A percentile compares a stretch with the other conserved stretches of the same genome.
phyloP scores from a whole-genome alignment of 2,888 invertebrate species.

The Clostera curtula region DNA sequence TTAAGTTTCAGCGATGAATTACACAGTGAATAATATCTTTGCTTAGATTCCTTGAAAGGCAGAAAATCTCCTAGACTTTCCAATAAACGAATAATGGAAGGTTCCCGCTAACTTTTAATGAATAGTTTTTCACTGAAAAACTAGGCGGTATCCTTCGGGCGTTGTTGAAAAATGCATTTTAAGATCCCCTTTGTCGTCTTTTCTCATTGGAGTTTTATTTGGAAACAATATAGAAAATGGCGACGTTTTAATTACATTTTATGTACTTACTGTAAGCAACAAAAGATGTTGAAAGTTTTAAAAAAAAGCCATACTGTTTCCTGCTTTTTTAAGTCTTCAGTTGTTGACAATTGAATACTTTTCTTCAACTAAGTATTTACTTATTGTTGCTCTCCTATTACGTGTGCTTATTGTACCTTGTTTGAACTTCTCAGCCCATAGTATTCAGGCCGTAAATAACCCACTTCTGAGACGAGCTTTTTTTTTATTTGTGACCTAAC shows the following conservation, averaged over 20 bases:
- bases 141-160: slow-evolving; percentile 14
- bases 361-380: no score
- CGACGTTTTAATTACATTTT: not conserved
- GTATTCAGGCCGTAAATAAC: no score
- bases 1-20: no score
- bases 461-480: no score
- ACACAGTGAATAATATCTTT: slow-evolving; percentile 12
- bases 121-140: slow-evolving; percentile 28
- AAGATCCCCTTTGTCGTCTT: slow-evolving; percentile 9
- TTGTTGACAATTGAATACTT: no score
- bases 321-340: no score
- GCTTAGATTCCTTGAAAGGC: slow-evolving; percentile 6
- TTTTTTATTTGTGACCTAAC: no score
- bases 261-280: slow-evolving; percentile 12
- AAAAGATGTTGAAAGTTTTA: no score
- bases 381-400: no score
- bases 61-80: slow-evolving; percentile 15
- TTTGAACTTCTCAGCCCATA: no score
- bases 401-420: no score
- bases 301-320: no score
- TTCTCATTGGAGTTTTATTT: slow-evolving; percentile 5
- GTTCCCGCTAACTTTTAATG: slow-evolving; percentile 29
- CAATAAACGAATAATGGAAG: slow-evolving; percentile 19
- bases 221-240: not conserved
- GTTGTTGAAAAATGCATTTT: slow-evolving; percentile 11